These are phyloP conservation scores for Sthenelais limicola DNA, from an alignment of 2,888 invertebrate species.

Conservation along the genomic window DNA sequence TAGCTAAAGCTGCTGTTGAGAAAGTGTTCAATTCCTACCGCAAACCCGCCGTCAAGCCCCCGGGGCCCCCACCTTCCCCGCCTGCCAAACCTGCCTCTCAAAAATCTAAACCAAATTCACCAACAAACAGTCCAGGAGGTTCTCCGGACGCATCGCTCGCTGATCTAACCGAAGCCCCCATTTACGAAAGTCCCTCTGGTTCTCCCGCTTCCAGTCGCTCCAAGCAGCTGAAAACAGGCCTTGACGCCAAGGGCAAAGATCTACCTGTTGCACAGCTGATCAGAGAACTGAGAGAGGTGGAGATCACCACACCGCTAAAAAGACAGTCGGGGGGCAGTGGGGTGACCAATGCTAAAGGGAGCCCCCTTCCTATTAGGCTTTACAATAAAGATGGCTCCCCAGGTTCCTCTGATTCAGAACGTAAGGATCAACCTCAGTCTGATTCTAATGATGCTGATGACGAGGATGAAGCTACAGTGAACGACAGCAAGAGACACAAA, in stretches of 20 bases:
- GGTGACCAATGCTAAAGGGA: too few relatives aligned
- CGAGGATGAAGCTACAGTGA: neutral
- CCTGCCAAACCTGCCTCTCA: too few relatives aligned
- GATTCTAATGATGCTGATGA: constrained; percentile 31
- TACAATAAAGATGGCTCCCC: constrained; percentile 4
- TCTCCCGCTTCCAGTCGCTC: neutral
- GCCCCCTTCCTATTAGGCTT: neutral
- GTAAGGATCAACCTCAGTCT: constrained; percentile 6
- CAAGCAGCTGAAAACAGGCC: neutral
- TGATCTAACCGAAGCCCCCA: too few relatives aligned
- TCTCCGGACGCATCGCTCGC: neutral
- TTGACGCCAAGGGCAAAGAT: neutral
- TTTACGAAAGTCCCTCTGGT: neutral
- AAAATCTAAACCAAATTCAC: too few relatives aligned
- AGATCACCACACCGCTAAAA: neutral
- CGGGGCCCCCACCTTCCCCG: constrained; percentile 5
- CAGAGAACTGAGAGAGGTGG: too few relatives aligned
- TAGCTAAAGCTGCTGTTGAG: too few relatives aligned
- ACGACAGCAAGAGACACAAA: neutral
- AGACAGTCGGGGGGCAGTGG: neutral
- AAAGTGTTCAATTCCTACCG: too few relatives aligned
- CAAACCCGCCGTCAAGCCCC: too few relatives aligned
- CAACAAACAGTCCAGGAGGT: neutral
- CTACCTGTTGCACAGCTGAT: neutral
- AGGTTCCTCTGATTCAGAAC: neutral